Percentiles rank a stretch among this genome's conserved stretches.
Conservation (phyloP, 2,797 vertebrate species). For the Macroramphosus scolopax region DNA sequence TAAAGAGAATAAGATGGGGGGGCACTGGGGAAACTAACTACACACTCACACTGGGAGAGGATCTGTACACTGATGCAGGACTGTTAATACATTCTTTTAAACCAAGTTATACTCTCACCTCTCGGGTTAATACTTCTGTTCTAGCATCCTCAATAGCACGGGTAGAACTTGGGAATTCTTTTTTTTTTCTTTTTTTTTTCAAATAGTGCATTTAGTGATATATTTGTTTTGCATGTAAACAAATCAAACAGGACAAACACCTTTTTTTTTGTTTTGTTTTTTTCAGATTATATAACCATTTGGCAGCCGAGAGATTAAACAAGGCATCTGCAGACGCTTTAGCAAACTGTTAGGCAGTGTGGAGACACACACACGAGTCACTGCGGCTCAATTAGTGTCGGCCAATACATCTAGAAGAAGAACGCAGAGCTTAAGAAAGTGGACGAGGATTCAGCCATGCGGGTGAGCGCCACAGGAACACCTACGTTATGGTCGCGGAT, state of each 20-base stretch:
- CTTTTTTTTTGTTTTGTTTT: not conserved
- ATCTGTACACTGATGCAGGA: slow-evolving; percentile 28
- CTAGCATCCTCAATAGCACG: slow-evolving; percentile 1
- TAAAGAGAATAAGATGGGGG: slow-evolving; percentile 65
- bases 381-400: slow-evolving; percentile 25
- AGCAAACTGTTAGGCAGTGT: slow-evolving; percentile 34
- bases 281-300: slow-evolving; percentile 31
- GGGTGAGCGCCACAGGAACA: slow-evolving; percentile 40
- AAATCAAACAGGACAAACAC: slow-evolving; percentile 50
- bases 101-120: slow-evolving; percentile 22
- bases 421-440: slow-evolving; percentile 23
- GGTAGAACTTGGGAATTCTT: not conserved
- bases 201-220: slow-evolving; percentile 33
- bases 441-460: slow-evolving; percentile 50
- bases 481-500: slow-evolving; percentile 23
- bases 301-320: slow-evolving; percentile 50
- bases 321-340: slow-evolving; percentile 37
- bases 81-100: slow-evolving; percentile 57
- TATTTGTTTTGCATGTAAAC: slow-evolving; percentile 52
- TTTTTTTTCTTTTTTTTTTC: not conserved
- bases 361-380: slow-evolving; percentile 17
- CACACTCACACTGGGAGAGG: slow-evolving; percentile 34
- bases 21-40: slow-evolving; percentile 12
- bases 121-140: slow-evolving; percentile 27
- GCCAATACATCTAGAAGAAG: slow-evolving; percentile 19